Percentiles rank a stretch among this genome's conserved stretches.
phyloP scores from a whole-genome alignment of 2,113 vertebrate genomes.

The Pholis gunnellus region DNA sequence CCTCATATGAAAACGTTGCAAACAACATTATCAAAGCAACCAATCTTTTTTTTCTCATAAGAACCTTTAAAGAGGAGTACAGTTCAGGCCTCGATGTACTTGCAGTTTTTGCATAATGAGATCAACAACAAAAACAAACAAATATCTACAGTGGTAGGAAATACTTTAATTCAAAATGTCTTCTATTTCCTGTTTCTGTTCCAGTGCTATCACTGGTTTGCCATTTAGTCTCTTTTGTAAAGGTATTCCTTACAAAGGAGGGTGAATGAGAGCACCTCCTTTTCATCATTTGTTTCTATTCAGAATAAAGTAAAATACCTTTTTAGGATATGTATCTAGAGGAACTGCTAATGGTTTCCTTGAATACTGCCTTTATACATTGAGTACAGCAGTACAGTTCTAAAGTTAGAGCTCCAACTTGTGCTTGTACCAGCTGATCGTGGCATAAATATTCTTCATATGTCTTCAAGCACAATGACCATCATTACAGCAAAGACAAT shows the following conservation, averaged over 20 bases:
- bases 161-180: slow-evolving; percentile 10
- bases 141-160: slow-evolving; percentile 16
- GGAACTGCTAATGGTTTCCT: background rate
- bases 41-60: slow-evolving; percentile 21
- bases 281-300: slow-evolving; percentile 10
- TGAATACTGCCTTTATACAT: background rate
- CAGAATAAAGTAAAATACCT: slow-evolving; percentile 9
- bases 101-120: slow-evolving; percentile 46
- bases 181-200: slow-evolving; percentile 38
- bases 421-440: background rate
- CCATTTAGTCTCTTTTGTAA: slow-evolving; percentile 17
- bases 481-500: slow-evolving; percentile 8
- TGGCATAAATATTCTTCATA: slow-evolving; percentile 17
- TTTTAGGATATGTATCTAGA: slow-evolving; percentile 2
- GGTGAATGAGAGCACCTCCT: background rate
- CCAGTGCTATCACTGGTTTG: slow-evolving; percentile 6
- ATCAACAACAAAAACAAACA: slow-evolving; percentile 45
- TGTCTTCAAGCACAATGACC: background rate
- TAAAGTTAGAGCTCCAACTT: slow-evolving; percentile 1
- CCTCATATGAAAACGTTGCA: slow-evolving; percentile 34
- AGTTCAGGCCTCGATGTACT: slow-evolving; percentile 28
- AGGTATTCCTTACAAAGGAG: slow-evolving; percentile 7
- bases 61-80: slow-evolving; percentile 40
- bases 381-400: background rate
- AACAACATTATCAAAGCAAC: slow-evolving; percentile 46